Base-by-base conservation (phyloP, 2,888 invertebrate species). In the Phytoseiulus persimilis region DNA sequence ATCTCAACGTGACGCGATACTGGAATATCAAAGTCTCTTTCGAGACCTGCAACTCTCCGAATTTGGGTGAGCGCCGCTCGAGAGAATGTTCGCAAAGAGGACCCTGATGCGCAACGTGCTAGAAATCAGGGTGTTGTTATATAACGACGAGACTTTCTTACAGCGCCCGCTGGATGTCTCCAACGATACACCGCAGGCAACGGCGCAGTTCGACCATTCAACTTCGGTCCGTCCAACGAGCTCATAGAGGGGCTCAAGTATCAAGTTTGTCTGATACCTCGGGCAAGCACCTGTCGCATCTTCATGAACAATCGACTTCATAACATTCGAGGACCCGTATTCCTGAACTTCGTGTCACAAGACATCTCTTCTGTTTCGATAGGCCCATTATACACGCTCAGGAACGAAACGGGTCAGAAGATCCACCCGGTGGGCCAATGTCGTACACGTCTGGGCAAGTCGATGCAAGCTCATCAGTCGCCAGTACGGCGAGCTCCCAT, bases 201-300 rank as follows among this genome's bases (percentile, higher is more conserved):
- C 32, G 87, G 87, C 87, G n/a, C 33, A 18, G 31, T 87, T 5
- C 87, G 87, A 28, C 45, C 32, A 6, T 87, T 87, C 87, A 87
- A 33, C 39, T 87, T 39, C 45, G 33, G 31, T 83, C 18, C 33
- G 2, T n/a, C 31, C 6, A 87, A 32, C 31, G 5, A 33, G 32
- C 32, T 87, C 5, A 32, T 87, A 2, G 87, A 87, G 9, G 87
- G 87, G 2, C 39, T 87, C 33, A 87, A 87, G 14, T 87, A 87
- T n/a, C 87, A 45, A 87, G 87, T 87, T n/a, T 32, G 87, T 87
- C 23, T 87, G 45, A 31, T n/a, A 6, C 33, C 87, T 11, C 3
- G 9, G 6, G 33, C 45, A 28, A 32, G 18, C 39, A 32, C 87
- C 3, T 87, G 87, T 32, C n/a, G 6, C 9, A 33, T 33, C 11